phyloP scores from a whole-genome alignment of 2,113 vertebrate genomes.

The Malurus alboscapulatus region DNA sequence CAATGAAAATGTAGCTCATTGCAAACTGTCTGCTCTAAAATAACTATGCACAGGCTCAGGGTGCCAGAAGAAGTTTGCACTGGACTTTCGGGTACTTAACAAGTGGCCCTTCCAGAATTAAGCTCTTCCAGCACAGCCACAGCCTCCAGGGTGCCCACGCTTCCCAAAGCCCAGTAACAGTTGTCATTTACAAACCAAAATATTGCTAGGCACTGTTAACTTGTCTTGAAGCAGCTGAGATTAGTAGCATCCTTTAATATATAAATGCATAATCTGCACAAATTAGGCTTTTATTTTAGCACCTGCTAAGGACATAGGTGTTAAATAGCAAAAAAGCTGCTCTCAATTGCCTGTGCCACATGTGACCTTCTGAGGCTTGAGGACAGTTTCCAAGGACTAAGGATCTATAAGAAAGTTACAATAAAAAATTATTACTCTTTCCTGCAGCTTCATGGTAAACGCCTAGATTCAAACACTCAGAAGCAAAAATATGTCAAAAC shows the following conservation, averaged over 20 bases:
- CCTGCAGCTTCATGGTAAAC: background rate
- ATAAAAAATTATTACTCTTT: background rate
- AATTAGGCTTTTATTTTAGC: background rate
- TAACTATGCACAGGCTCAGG: rapidly evolving
- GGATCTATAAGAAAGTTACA: background rate
- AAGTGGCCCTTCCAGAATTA: background rate
- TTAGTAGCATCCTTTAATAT: background rate
- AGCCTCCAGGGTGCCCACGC: rapidly evolving
- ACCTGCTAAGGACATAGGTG: background rate
- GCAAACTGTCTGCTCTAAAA: background rate
- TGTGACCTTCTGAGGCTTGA: background rate
- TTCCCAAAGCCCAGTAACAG: background rate
- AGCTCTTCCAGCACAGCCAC: background rate
- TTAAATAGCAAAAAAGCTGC: background rate
- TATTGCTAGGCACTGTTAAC: background rate
- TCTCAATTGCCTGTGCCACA: background rate
- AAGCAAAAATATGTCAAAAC: background rate
- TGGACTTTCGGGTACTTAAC: background rate
- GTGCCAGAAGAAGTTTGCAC: background rate
- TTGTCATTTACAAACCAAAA: background rate
- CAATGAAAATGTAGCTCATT: background rate
- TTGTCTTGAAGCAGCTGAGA: background rate
- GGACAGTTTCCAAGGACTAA: background rate
- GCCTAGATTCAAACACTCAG: background rate
- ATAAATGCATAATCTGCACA: background rate